Conservation (phyloP, 1,140 invertebrate genomes). For the Eupeodes corollae region DNA sequence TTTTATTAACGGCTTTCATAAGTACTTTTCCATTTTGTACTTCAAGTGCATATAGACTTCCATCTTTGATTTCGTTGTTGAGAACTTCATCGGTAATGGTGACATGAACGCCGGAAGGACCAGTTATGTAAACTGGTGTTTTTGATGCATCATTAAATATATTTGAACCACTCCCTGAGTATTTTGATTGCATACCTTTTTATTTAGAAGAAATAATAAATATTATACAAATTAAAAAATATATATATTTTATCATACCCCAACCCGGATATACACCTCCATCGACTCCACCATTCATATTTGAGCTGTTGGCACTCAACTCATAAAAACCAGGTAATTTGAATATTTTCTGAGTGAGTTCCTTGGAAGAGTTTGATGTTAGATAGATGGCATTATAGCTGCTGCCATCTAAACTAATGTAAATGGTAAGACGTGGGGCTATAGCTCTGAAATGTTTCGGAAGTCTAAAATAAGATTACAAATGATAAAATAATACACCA, state of each 20-base stretch:
- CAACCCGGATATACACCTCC: conserved; percentile 9
- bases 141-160: conserved; percentile 38
- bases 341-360: conserved; percentile 55
- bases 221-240: conserved; percentile 3
- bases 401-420: conserved; percentile 57
- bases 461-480: neutral
- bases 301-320: conserved; percentile 20
- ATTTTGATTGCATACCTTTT: conserved; percentile 34
- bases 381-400: conserved; percentile 73
- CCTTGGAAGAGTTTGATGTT: conserved; percentile 49
- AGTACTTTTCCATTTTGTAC: conserved; percentile 37
- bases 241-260: conserved; percentile 13
- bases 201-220: neutral
- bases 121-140: conserved; percentile 50
- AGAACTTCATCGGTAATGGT: conserved; percentile 64
- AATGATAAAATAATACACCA: conserved; percentile 6
- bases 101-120: conserved; percentile 62
- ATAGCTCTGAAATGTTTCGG: conserved; percentile 45
- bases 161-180: conserved; percentile 35
- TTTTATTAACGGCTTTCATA: conserved; percentile 33
- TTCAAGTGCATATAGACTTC: conserved; percentile 51
- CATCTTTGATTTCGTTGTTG: conserved; percentile 48
- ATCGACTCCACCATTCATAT: conserved; percentile 17
- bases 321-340: conserved; percentile 36
- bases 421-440: conserved; percentile 65